These are phyloP conservation scores for Adrianichthys oophorus DNA, from an alignment of 2,797 vertebrate genomes.

Conservation along the genomic window DNA sequence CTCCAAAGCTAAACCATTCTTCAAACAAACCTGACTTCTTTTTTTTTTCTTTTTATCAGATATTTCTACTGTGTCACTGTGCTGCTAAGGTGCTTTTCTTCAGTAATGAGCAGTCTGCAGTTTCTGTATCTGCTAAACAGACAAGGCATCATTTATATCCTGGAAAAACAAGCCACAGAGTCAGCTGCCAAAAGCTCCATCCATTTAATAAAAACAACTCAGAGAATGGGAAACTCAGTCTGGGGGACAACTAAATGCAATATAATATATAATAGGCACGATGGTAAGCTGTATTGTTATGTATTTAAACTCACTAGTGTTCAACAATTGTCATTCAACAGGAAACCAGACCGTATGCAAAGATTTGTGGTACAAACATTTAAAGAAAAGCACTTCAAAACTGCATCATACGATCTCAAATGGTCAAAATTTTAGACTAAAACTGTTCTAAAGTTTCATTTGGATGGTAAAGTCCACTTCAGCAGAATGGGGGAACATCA, in stretches of 20 bases:
- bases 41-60: too few relatives aligned
- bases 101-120: conserved; percentile 53
- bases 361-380: too few relatives aligned
- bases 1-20: too few relatives aligned
- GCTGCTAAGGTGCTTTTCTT: conserved; percentile 30
- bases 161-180: conserved; percentile 48
- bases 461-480: too few relatives aligned
- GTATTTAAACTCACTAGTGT: not conserved
- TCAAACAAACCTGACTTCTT: too few relatives aligned
- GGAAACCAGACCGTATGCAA: too few relatives aligned
- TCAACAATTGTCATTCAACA: too few relatives aligned
- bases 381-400: too few relatives aligned
- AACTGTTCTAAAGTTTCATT: too few relatives aligned
- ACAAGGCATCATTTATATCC: conserved; percentile 61
- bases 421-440: too few relatives aligned
- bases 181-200: conserved; percentile 59
- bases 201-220: conserved; percentile 56
- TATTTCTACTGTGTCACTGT: not conserved
- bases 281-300: not conserved
- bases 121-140: conserved; percentile 54
- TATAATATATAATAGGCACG: conserved; percentile 11
- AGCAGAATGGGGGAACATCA: too few relatives aligned
- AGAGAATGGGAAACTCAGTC: conserved; percentile 40
- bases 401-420: too few relatives aligned
- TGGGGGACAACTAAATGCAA: conserved; percentile 17